Evolutionary conservation across 2,113 vertebrate genomes (phyloP), one percentile per base, ranked within the genome.

Genomic region (Hiodon alosoides): DNA sequence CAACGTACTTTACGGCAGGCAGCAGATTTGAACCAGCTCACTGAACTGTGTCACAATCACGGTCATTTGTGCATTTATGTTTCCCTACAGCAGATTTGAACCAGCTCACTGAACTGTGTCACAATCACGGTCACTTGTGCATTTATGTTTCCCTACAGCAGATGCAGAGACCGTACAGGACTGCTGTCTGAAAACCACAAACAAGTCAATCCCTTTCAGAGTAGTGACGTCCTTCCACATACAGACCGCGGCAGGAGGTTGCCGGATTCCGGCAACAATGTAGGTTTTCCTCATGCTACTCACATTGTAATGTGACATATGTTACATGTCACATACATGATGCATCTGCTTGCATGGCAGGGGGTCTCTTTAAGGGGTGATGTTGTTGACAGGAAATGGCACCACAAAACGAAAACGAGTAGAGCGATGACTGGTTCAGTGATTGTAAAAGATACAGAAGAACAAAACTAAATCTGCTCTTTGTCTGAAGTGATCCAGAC

Each of bases 141-240:
- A 31, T 31, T 31, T 31, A 31, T 31, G 0, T 62, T n/a, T 17
- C 50, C 50, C 48, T 62, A 50, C 71, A 72, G 71, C 71, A 64
- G 62, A 64, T 50, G 52, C 59, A 10, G 71, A 72, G 10, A 8
- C 47, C 13, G 71, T 14, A 59, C 7, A 62, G 59, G 71, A 72
- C 71, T 72, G 71, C n/a, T 72, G 71, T 64, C 50, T 72, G 71
- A 11, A 13, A 13, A 72, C 71, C 59, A 72, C 7, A 5, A 31
- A 64, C 13, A 72, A 52, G 50, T n/a, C 14, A 5, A 72, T 72
- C 16, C 59, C 71, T 10, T 0, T 0, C 8, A 14, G n/a, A 10
- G 17, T 31, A 52, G 48, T 64, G 71, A 62, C 61, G 47, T 17
- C 58, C 3, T 53, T 61, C 59, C 51, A 8, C 7, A 52, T 62